Evolutionary conservation across 2,888 invertebrate genomes (phyloP), one percentile per base, ranked within the genome.

Genomic region (Ischnus inquisitorius): DNA sequence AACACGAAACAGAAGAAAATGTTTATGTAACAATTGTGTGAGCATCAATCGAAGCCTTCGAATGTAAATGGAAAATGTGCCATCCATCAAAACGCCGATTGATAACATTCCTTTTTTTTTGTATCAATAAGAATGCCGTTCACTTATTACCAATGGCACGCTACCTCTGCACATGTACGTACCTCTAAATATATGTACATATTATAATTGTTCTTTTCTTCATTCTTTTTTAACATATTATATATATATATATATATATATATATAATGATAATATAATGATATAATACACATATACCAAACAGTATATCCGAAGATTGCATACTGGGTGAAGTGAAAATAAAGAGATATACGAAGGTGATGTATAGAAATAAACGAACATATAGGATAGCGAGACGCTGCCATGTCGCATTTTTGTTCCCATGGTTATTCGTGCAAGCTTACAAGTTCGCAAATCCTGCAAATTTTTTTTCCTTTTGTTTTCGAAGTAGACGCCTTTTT

Each of bases 391-490:
- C 34, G 60, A 65, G 19, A 28, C 34, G 22, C 68, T 8, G 19
- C 43, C 71, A 19, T 41, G 41, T 75, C 75, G 69, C 34, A 65
- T 57, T 75, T n/a, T 83, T 79, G 54, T 79, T 83, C 69, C 75
- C 74, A 48, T 12, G 64, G 22, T 41, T 65, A 69, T 46, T 46
- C 62, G 14, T 68, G 62, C 1, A 75, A 60, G 62, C 46, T 19
- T 54, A 3, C 48, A 19, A 16, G 28, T 75, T 64, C 3, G 19
- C 19, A 22, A 22, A 54, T 19, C 22, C 6, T 28, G 22, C 25
- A 41, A 54, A 19, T 14, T 48, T 46, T 43, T 22, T 39, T 68
- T 62, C 22, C 19, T 12, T 65, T 46, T n/a, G 39, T 43, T n/a
- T n/a, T 48, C n/a, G 8, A 54, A 48, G 3, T 64, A 34, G 19